Base-by-base conservation (phyloP, 2,888 invertebrate species). In the Philonicus albiceps region DNA sequence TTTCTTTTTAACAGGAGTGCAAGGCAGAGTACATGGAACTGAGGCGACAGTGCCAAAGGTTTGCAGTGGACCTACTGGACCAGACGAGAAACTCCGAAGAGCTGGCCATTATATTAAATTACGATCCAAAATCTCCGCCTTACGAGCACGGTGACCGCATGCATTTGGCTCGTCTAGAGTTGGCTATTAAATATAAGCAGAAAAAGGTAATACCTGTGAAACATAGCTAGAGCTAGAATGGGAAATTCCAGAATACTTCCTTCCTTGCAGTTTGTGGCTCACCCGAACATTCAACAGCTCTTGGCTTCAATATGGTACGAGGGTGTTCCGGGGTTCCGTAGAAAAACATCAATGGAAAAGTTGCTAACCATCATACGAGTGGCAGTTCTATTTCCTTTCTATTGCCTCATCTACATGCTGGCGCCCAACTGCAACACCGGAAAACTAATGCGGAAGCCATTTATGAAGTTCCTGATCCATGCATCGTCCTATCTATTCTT, bases 401-500 rank as follows among this genome's bases (percentile, higher is more conserved):
- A 98, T 92, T 97, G 98, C 89, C 91, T 95, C 0, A 92, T 97
- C 75, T 98, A 98, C 91, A 96, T 98, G 94, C 90, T 97, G 13
- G 95, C 96, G 0, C 98, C 98, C 0, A 95, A 96, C 90, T 96
- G 97, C 80, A 93, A 93, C 4, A 95, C 95, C 7, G 98, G 98
- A 0, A 95, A 95, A 89, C 94, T 98, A 37, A 96, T 98, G 95
- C 94, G 97, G 89, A 97, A 97, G 91, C 98, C 99, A 0, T 98
- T 98, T 91, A 97, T 99, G 96, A 98, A 98, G 93, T 99, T 99
- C 92, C 94, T 99, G 90, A 96, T 97, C 85, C 98, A 98, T 90
- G 98, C 98, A 7, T 96, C 98, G 0, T 98, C 98, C 16, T 99
- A 99, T 91, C 93, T 98, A 88, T 97, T 97, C 93, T 99, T 98